These are phyloP conservation scores for Gadus chalcogrammus DNA, from an alignment of 2,113 vertebrate genomes.

Conservation along the genomic window DNA sequence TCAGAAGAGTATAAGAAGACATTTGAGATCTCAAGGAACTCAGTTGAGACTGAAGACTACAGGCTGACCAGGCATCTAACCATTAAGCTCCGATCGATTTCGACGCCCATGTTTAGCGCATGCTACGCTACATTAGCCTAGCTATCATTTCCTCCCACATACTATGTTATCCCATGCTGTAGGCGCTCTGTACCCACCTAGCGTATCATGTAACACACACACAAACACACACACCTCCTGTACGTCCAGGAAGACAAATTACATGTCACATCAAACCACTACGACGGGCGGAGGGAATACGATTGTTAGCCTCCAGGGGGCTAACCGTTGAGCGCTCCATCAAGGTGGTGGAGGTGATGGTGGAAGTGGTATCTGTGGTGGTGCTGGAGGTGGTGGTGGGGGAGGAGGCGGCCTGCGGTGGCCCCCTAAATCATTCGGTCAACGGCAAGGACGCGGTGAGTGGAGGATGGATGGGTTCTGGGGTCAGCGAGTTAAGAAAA, in stretches of 20 bases:
- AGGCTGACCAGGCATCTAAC: too few relatives aligned
- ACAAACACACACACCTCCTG: not conserved
- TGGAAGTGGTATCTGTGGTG: not conserved
- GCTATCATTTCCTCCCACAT: not conserved
- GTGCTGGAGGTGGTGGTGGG: not conserved
- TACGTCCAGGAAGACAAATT: slow-evolving; percentile 1
- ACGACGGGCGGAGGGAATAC: not conserved
- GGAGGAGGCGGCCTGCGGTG: too few relatives aligned
- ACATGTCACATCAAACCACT: not conserved
- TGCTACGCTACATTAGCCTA: too few relatives aligned
- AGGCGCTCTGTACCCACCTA: too few relatives aligned
- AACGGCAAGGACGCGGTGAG: slow-evolving; percentile 30
- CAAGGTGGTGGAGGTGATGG: slow-evolving; percentile 6
- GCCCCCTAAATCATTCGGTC: slow-evolving; percentile 41
- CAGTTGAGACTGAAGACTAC: too few relatives aligned
- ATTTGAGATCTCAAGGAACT: too few relatives aligned
- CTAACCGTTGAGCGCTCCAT: slow-evolving; percentile 23
- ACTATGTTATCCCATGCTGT: not conserved
- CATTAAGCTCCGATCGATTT: too few relatives aligned
- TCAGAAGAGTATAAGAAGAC: too few relatives aligned
- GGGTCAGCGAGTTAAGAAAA: slow-evolving; percentile 34
- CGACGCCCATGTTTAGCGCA: too few relatives aligned
- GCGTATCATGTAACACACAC: not conserved
- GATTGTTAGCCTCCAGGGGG: not conserved
- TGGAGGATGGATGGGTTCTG: slow-evolving; percentile 17